These are phyloP conservation scores for Siderastrea siderea DNA, from an alignment of 92 coral and sea anemone genomes.

Conservation along the genomic window DNA sequence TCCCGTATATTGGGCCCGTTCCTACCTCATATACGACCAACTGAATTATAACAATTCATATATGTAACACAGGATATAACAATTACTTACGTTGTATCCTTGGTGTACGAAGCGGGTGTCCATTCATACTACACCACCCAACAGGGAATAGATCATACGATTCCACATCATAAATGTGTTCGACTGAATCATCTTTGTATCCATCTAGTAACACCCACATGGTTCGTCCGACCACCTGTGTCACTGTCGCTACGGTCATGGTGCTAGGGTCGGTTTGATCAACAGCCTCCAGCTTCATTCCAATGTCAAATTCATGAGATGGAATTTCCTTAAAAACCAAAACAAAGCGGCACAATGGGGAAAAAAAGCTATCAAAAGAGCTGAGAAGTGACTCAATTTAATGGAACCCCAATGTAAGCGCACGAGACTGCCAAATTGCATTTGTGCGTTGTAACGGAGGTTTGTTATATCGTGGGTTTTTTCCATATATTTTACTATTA, in stretches of 20 bases:
- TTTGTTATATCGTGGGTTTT: too few relatives aligned
- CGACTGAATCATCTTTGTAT: slow-evolving; percentile 74
- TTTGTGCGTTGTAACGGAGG: too few relatives aligned
- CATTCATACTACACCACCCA: slow-evolving; percentile 92
- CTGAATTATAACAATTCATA: too few relatives aligned
- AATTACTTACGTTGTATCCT: slow-evolving; percentile 35
- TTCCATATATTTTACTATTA: too few relatives aligned
- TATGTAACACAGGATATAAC: not conserved
- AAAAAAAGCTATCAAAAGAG: not conserved
- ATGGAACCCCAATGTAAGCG: too few relatives aligned
- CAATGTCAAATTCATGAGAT: slow-evolving; percentile 71
- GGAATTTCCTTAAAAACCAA: slow-evolving; percentile 56
- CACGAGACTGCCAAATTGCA: too few relatives aligned
- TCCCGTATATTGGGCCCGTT: too few relatives aligned
- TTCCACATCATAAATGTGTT: slow-evolving; percentile 88
- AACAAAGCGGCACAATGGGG: not conserved
- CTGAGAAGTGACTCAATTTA: too few relatives aligned
- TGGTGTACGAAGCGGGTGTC: slow-evolving; percentile 84
- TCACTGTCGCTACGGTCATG: slow-evolving; percentile 84
- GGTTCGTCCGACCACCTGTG: slow-evolving; percentile 90
- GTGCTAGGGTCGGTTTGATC: slow-evolving; percentile 83
- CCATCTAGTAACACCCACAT: slow-evolving; percentile 87
- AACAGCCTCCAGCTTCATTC: slow-evolving; percentile 87
- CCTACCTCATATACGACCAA: too few relatives aligned
- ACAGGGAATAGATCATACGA: slow-evolving; percentile 85